phyloP scores from a whole-genome alignment of 92 coral and sea anemone genomes.

The Epizoanthus illoricatus region DNA sequence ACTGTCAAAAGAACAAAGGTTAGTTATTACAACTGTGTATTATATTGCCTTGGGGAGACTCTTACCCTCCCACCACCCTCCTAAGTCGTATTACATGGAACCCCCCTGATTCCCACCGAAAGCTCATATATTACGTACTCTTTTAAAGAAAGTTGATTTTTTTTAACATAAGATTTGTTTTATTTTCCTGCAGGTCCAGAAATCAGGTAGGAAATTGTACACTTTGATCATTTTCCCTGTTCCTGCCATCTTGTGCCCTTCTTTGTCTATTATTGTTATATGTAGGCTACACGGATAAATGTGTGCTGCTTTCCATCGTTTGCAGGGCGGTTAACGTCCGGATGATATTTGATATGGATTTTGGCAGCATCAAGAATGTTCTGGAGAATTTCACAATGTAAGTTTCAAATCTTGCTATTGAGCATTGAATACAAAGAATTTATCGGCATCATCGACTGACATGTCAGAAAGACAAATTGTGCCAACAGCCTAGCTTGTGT shows the following conservation, averaged over 20 bases:
- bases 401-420: not conserved
- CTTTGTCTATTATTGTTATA: not conserved
- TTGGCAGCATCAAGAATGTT: not conserved
- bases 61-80: too few species aligned
- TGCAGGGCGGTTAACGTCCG: slow-evolving; percentile 26
- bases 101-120: too few species aligned
- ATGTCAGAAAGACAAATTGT: not conserved
- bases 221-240: not conserved
- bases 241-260: not conserved
- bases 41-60: too few species aligned
- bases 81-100: too few species aligned
- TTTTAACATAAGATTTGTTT: not conserved
- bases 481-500: too few species aligned
- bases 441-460: not conserved
- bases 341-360: slow-evolving; percentile 23
- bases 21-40: not conserved
- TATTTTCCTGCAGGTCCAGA: slow-evolving; percentile 9
- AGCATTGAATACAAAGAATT: not conserved
- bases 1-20: slow-evolving; percentile 29
- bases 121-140: too few species aligned
- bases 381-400: slow-evolving; percentile 14
- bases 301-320: not conserved
- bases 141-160: too few species aligned
- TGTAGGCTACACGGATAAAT: not conserved
- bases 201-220: not conserved